Percentiles rank a stretch among this genome's conserved stretches.
phyloP scores from a whole-genome alignment of 1,140 invertebrate genomes.

The Capitella teleta region DNA sequence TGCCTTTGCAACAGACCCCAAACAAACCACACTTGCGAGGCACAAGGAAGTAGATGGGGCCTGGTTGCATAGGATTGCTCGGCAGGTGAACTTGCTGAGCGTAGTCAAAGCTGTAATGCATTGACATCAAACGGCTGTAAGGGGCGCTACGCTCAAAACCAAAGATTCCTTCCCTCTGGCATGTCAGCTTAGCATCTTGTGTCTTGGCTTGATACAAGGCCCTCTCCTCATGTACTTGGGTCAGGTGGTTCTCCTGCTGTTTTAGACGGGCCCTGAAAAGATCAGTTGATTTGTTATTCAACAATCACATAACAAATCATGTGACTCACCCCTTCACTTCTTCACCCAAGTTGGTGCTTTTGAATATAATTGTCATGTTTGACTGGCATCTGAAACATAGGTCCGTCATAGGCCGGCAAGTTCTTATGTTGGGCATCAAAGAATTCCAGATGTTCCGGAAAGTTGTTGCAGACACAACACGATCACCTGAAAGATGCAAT shows the following conservation, averaged over 20 bases:
- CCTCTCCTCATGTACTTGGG: constrained; percentile 9
- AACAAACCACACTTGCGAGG: constrained; percentile 3
- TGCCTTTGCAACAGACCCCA: constrained; percentile 5
- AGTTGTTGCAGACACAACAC: too few species aligned
- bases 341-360: background rate
- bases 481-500: too few species aligned
- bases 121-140: constrained; percentile 3
- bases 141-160: background rate
- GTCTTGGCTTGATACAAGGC: constrained; percentile 11
- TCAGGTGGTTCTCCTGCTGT: constrained; percentile 8
- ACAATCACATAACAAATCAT: too few species aligned
- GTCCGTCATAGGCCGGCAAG: background rate
- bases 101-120: constrained; percentile 7
- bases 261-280: too few species aligned
- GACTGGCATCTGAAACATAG: background rate
- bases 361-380: background rate
- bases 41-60: background rate
- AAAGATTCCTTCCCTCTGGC: background rate
- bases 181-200: constrained; percentile 1
- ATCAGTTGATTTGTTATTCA: too few species aligned
- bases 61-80: constrained; percentile 3
- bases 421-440: background rate
- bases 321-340: background rate
- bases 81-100: constrained; percentile 6
- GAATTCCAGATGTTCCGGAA: background rate